These are phyloP conservation scores for Leptothorax acervorum DNA, from an alignment of 2,888 invertebrate genomes.

Conservation along the genomic window DNA sequence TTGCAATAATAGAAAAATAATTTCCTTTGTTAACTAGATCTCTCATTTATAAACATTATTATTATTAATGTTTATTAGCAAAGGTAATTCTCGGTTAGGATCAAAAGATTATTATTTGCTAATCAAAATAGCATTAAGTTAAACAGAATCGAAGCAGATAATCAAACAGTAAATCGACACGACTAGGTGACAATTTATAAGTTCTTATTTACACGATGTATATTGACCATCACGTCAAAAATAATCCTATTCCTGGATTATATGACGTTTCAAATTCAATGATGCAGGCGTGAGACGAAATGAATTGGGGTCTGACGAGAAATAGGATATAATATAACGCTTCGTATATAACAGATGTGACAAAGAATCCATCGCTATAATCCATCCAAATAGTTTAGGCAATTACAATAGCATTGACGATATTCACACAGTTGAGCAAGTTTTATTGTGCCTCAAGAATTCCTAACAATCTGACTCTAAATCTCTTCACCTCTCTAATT, in stretches of 20 bases:
- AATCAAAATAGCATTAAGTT: neutral
- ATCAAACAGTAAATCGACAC: neutral
- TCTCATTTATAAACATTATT: too few species aligned
- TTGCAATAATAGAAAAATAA: too few species aligned
- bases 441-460: constrained; percentile 23
- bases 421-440: neutral
- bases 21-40: too few species aligned
- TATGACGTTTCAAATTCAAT: constrained; percentile 65
- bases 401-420: neutral
- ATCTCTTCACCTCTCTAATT: neutral
- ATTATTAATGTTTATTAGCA: too few species aligned
- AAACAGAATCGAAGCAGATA: neutral
- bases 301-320: constrained; percentile 62
- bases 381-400: constrained; percentile 63
- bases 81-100: too few species aligned
- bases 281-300: constrained; percentile 52
- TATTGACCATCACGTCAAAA: constrained; percentile 48
- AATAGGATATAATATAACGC: constrained; percentile 76
- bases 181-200: neutral
- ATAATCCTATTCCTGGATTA: constrained; percentile 73
- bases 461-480: neutral
- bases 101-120: neutral
- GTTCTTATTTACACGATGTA: constrained; percentile 22
- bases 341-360: constrained; percentile 78
- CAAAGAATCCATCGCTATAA: constrained; percentile 66